Percentiles rank a stretch among this genome's conserved stretches.
Evolutionary conservation across 92 coral and sea anemone species (phyloP).

Genomic region (Hydrozoanthus gracilis): DNA sequence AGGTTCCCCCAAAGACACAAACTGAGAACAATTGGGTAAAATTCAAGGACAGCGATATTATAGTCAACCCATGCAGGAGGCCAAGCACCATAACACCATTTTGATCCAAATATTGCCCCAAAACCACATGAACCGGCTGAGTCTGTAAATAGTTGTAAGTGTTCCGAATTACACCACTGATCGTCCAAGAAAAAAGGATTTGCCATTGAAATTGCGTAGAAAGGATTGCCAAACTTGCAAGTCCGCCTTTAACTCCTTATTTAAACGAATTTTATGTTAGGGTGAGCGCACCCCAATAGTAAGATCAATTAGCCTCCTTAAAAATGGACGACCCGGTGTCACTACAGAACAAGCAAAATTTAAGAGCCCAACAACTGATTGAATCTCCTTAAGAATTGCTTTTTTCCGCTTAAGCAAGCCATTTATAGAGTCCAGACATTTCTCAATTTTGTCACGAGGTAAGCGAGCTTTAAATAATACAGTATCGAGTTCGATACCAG

Average conservation of each 20-base stretch:
- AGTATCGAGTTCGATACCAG: constrained; percentile 39
- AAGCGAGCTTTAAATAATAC: constrained; percentile 16
- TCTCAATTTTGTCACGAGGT: constrained; percentile 23
- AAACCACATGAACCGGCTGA: constrained; percentile 49
- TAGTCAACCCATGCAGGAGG: constrained; percentile 36
- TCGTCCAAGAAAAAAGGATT: constrained; percentile 53
- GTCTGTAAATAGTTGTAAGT: constrained; percentile 44
- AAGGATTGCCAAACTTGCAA: constrained; percentile 53
- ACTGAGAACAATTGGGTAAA: constrained; percentile 58
- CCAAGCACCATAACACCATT: constrained; percentile 58
- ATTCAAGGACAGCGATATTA: constrained; percentile 38
- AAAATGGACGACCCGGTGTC: constrained; percentile 54
- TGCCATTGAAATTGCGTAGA: constrained; percentile 41
- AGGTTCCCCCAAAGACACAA: constrained; percentile 44
- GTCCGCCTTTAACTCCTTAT: constrained; percentile 43
- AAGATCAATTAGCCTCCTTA: constrained; percentile 45
- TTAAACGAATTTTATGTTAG: constrained; percentile 41
- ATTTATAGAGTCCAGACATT: constrained; percentile 22
- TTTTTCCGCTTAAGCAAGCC: constrained; percentile 28
- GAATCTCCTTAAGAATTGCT: constrained; percentile 27
- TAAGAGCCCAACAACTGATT: constrained; percentile 31
- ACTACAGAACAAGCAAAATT: constrained; percentile 48
- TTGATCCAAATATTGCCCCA: constrained; percentile 50
- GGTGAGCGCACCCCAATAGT: constrained; percentile 43
- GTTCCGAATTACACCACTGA: constrained; percentile 52